A percentile compares a stretch with the other conserved stretches of the same genome.
Conservation (phyloP, 1,140 invertebrate species). For the Cyclina sinensis region DNA sequence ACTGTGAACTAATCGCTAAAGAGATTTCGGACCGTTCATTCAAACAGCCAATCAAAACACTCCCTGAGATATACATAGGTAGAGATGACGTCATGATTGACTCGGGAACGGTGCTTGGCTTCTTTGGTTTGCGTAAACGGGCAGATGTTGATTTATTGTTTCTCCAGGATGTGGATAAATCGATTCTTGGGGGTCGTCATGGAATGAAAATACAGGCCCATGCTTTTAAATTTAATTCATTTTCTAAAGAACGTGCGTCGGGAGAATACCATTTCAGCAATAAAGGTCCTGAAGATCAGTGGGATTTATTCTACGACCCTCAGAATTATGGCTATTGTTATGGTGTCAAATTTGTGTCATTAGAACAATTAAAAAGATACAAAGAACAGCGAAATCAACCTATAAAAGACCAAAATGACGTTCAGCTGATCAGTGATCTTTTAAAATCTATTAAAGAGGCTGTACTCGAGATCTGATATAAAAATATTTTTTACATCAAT, state of each 20-base stretch:
- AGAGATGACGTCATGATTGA: slow-evolving; percentile 21
- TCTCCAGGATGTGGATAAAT: neutral
- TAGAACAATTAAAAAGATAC: neutral
- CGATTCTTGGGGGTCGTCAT: neutral
- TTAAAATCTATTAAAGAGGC: neutral
- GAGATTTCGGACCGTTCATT: neutral
- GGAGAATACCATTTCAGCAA: neutral
- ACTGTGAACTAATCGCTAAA: neutral
- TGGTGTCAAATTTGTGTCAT: slow-evolving; percentile 15
- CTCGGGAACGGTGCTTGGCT: neutral
- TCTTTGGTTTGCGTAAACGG: neutral
- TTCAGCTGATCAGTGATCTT: neutral
- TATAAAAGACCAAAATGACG: neutral
- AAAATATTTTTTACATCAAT: no score
- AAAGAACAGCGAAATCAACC: neutral
- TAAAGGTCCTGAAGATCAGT: neutral
- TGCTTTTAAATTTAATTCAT: neutral
- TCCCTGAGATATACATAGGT: neutral
- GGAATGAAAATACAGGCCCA: neutral
- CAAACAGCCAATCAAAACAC: neutral
- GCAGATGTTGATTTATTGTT: neutral
- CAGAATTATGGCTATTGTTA: slow-evolving; percentile 12
- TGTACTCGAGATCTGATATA: no score
- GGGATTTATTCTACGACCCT: slow-evolving; percentile 3
- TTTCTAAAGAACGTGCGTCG: neutral